Evolutionary conservation across 2,797 vertebrate species (phyloP), one percentile per base, ranked within the genome.

Genomic region (Rhinogobio ventralis): DNA sequence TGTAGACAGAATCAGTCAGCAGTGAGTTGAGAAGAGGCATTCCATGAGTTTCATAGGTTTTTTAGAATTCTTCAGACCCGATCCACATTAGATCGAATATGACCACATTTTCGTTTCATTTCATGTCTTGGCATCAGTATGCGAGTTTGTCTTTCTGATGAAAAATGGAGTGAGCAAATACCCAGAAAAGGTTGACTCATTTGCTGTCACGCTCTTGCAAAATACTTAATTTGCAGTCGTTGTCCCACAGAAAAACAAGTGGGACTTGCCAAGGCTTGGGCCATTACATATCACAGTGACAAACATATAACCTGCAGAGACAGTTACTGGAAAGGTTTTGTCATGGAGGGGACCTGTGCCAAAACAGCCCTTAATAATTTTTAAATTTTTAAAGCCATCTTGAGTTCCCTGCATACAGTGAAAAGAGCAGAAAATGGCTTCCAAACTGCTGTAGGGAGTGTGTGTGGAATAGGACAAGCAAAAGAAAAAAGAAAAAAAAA

Each of bases 231-330:
- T 81, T 62, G 75, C 8, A 39, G 55, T 85, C 89, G 66, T 80
- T 19, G 55, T 85, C 84, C 68, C 57, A 19, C 36, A 77, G 77
- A 89, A 91, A 91, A 93, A 94, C 89, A 92, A 89, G 67, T 28
- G 23, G 20, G 83, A 85, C 91, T 73, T 85, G 93, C 89, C 72
- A 87, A 36, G 67, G 86, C 90, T 85, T 36, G 91, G 81, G 76
- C 66, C 33, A 13, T 55, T 85, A 39, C 71, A 67, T 84, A 89
- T 71, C 76, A 62, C 75, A 74, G 57, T 55, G 46, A 45, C 87
- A n/a, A 8, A 81, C 79, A 92, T 89, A 92, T 85, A 94, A 94
- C 93, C 93, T 92, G 94, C 91, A 91, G 7, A 91, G 89, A 91
- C 82, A 92, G 88, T 60, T 88, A 55, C 55, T 49, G 85, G 72